Base-by-base conservation (phyloP, 2,113 vertebrate genomes). In the Ancistrus triradiatus region DNA sequence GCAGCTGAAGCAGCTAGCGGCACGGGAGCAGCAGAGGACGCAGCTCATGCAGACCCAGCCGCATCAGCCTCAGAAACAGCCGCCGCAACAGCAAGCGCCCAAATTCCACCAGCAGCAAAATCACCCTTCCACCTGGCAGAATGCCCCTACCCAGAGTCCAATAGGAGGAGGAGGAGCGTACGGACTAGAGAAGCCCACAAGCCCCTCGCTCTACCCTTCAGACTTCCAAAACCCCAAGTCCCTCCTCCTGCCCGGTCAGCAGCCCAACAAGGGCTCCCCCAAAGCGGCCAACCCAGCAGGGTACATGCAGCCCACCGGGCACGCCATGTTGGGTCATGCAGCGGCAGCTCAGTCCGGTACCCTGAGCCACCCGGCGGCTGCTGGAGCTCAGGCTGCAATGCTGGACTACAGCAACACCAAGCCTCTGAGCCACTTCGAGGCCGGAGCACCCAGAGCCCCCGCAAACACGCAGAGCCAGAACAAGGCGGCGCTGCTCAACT, bases 381-480 rank as follows among this genome's bases (percentile, higher is more conserved):
- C 86, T 3, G 84, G 80, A 0, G 84, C 73, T 17, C 92, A 90
- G 59, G 77, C 82, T 2, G 66, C 90, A 0, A 77, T 91, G 80
- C 80, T 94, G 27, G 92, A 87, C 83, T 97, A 95, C 35, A 92
- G 83, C 69, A 98, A 98, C 82, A 98, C 96, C 64, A 94, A 94
- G 73, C 96, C 95, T 37, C 87, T 98, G 68, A 91, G 93, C 2
- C 96, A 98, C 86, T 98, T 91, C 50, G 95, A 97, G 83, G 88
- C 90, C 79, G 63, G 85, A 84, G 2, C 87, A 0, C 79, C 86
- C 1, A 73, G 85, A 0, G 80, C 88, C 22, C 88, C 75, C 33
- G 61, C 74, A 8, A 75, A 64, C 60, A 7, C 68, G 1, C 78
- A 81, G 73, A 76, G 7, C 60, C 85, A 93, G 80, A 92, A 77